phyloP scores from a whole-genome alignment of 35 echinoderm and acorn worm genomes.

The Strongylocentrotus purpuratus region DNA sequence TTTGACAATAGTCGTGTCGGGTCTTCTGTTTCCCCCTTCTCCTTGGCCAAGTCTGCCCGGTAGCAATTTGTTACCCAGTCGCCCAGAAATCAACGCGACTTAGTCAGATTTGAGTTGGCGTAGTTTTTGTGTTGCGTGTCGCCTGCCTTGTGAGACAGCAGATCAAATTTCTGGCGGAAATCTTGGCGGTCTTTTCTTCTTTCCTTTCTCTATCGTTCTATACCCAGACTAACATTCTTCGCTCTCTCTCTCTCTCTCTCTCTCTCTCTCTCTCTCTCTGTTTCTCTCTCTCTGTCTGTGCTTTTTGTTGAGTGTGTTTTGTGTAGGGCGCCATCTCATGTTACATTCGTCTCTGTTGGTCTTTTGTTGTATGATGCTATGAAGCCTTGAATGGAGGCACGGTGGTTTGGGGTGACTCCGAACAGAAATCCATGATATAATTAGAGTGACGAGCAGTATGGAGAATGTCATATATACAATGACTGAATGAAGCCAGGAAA shows the following conservation, averaged over 20 bases:
- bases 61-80: slow-evolving; percentile 23
- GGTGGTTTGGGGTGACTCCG: neutral
- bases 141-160: neutral
- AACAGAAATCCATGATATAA: neutral
- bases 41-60: neutral
- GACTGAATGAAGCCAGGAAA: neutral
- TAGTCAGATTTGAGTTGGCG: slow-evolving; percentile 32
- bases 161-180: slow-evolving; percentile 36
- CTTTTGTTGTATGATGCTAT: neutral
- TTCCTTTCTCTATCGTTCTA: neutral
- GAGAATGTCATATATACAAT: neutral
- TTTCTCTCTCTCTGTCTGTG: neutral
- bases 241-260: neutral
- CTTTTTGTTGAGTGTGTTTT: neutral
- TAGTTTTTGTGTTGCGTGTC: slow-evolving; percentile 29
- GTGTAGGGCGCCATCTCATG: slow-evolving; percentile 37
- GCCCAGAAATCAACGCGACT: slow-evolving; percentile 35
- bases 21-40: slow-evolving; percentile 13
- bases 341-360: neutral
- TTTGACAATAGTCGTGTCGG: neutral
- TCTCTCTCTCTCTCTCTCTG: neutral
- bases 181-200: slow-evolving; percentile 31
- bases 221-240: neutral
- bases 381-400: neutral
- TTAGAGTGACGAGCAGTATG: neutral